Percentiles rank a stretch among this genome's conserved stretches.
These are phyloP conservation scores for Crambe crambe DNA, from an alignment of 37 sponge, comb jelly and placozoan genomes.

Conservation along the genomic window DNA sequence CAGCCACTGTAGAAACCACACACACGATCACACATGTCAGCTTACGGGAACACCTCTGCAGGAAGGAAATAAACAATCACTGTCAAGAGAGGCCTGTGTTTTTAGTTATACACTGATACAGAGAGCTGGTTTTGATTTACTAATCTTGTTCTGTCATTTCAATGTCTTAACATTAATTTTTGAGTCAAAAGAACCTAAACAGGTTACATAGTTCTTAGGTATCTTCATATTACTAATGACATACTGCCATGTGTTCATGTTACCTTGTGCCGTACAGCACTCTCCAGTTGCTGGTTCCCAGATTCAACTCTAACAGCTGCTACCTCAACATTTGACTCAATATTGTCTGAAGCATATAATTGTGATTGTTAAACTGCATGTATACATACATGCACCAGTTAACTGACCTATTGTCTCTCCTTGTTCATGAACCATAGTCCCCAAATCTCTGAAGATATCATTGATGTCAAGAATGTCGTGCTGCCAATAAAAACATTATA, in stretches of 20 bases:
- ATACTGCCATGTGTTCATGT: too few species aligned
- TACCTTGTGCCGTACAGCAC: constrained; percentile 68
- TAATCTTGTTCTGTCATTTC: too few species aligned
- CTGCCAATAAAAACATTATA: constrained; percentile 23
- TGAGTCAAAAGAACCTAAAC: too few species aligned
- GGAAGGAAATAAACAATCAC: not conserved
- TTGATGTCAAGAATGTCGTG: constrained; percentile 82
- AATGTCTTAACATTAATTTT: too few species aligned
- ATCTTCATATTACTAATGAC: too few species aligned
- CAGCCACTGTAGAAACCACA: constrained; percentile 10
- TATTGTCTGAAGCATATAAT: constrained; percentile 49
- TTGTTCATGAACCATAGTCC: constrained; percentile 88
- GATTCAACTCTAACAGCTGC: constrained; percentile 49
- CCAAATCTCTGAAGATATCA: constrained; percentile 88
- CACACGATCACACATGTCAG: constrained; percentile 32
- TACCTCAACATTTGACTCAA: constrained; percentile 72
- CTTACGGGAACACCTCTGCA: constrained; percentile 57
- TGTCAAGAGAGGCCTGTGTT: not conserved
- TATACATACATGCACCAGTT: too few species aligned
- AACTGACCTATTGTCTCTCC: constrained; percentile 89
- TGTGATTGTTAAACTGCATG: too few species aligned
- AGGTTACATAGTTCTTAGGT: too few species aligned
- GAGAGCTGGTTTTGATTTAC: too few species aligned
- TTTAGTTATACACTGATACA: not conserved
- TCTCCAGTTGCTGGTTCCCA: constrained; percentile 65